phyloP scores from a whole-genome alignment of 2,797 vertebrate genomes.

The Chanos chanos region DNA sequence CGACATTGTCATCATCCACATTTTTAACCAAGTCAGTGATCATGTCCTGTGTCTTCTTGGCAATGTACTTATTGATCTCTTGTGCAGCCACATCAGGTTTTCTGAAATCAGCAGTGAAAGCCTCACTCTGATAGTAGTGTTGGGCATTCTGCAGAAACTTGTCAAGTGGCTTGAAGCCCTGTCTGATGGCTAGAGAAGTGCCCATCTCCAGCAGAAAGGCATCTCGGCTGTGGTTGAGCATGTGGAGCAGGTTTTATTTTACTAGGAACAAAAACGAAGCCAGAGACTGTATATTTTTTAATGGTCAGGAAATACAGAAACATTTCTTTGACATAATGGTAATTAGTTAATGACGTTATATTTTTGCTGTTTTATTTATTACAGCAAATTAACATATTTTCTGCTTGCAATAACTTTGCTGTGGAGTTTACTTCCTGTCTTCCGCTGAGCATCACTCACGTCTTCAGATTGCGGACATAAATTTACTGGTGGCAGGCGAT shows the following conservation, averaged over 20 bases:
- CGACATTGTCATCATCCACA: conserved; percentile 68
- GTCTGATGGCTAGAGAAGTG: conserved; percentile 65
- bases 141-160: conserved; percentile 68
- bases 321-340: too few relatives aligned
- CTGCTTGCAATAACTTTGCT: too few relatives aligned
- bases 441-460: too few relatives aligned
- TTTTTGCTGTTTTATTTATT: too few relatives aligned
- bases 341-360: too few relatives aligned
- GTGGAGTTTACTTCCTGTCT: too few relatives aligned
- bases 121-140: conserved; percentile 68
- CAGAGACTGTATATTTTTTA: too few relatives aligned
- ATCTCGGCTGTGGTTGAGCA: conserved; percentile 47
- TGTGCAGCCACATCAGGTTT: conserved; percentile 56
- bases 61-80: conserved; percentile 79
- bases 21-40: conserved; percentile 78
- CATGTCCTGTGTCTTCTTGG: conserved; percentile 78
- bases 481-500: too few relatives aligned
- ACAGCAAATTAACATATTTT: too few relatives aligned
- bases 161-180: conserved; percentile 52
- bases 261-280: too few relatives aligned
- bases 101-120: conserved; percentile 70
- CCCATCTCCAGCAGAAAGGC: conserved; percentile 57
- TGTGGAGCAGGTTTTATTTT: conserved; percentile 60
- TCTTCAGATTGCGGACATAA: too few relatives aligned
- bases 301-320: too few relatives aligned